Percentiles rank a stretch among this genome's conserved stretches.
Evolutionary conservation across 2,797 vertebrate species (phyloP).

Genomic region (Notolabrus celidotus): DNA sequence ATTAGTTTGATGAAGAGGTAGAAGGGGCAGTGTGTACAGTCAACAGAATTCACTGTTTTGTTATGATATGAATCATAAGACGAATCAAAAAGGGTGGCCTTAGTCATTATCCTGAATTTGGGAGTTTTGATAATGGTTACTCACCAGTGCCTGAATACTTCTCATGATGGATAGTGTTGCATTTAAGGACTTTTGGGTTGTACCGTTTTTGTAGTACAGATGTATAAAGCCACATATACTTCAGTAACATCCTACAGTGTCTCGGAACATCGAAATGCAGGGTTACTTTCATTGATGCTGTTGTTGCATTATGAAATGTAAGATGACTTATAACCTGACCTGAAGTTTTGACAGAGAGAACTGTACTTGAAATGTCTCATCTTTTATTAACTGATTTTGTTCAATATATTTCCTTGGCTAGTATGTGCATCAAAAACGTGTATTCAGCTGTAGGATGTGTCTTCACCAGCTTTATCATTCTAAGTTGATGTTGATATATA

Average conservation of each 20-base stretch:
- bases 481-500: constrained; percentile 66
- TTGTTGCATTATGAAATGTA: constrained; percentile 54
- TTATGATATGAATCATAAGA: constrained; percentile 62
- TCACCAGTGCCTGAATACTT: constrained; percentile 84
- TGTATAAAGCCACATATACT: constrained; percentile 68
- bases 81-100: constrained; percentile 81
- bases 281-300: constrained; percentile 31
- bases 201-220: constrained; percentile 67
- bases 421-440: constrained; percentile 69
- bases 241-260: constrained; percentile 57
- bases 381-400: constrained; percentile 61
- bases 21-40: constrained; percentile 45
- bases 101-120: constrained; percentile 79
- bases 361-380: constrained; percentile 51
- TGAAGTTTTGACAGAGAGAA: constrained; percentile 59
- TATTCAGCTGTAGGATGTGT: constrained; percentile 70
- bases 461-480: constrained; percentile 60
- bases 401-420: constrained; percentile 68
- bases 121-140: constrained; percentile 80
- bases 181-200: constrained; percentile 71
- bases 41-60: constrained; percentile 64
- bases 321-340: constrained; percentile 48
- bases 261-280: constrained; percentile 66
- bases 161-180: constrained; percentile 66
- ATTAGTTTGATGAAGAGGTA: constrained; percentile 44